Conservation (phyloP, 2,888 invertebrate species). For the Myopa testacea region DNA sequence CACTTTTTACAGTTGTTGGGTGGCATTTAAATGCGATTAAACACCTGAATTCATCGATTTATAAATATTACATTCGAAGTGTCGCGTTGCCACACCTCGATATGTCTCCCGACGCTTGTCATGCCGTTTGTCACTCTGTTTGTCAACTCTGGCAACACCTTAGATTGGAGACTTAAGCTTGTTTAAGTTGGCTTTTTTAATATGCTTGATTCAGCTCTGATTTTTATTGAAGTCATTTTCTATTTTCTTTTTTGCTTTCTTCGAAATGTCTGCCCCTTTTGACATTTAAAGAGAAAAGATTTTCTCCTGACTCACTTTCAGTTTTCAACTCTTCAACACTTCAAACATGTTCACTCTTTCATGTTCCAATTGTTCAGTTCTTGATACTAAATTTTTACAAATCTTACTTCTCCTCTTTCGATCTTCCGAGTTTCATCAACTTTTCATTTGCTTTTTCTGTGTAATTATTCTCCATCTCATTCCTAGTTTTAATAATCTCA, state of each 20-base stretch:
- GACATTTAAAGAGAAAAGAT: neutral
- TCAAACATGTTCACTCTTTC: too few species aligned
- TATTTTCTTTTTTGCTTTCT: neutral
- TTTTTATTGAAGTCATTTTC: neutral
- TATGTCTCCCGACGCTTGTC: too few species aligned
- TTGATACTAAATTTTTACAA: too few species aligned
- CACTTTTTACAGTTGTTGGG: neutral
- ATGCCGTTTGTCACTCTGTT: too few species aligned
- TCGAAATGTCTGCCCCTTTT: neutral
- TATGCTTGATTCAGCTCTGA: neutral
- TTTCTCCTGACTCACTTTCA: neutral
- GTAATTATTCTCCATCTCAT: too few species aligned
- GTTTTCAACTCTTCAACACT: neutral
- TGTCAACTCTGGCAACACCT: neutral
- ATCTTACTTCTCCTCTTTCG: neutral
- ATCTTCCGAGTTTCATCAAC: slow-evolving; percentile 2
- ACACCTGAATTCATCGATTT: neutral
- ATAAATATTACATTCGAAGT: neutral
- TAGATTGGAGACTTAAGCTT: neutral
- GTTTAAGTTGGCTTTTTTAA: neutral
- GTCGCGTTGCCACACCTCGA: slow-evolving; percentile 22
- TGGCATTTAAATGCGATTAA: neutral
- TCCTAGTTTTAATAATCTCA: neutral
- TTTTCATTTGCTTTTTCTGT: slow-evolving; percentile 12
- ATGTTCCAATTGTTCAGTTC: too few species aligned